Percentiles rank a stretch among this genome's conserved stretches.
These are phyloP conservation scores for Orthosia cruda DNA, from an alignment of 2,888 invertebrate species.

Conservation along the genomic window DNA sequence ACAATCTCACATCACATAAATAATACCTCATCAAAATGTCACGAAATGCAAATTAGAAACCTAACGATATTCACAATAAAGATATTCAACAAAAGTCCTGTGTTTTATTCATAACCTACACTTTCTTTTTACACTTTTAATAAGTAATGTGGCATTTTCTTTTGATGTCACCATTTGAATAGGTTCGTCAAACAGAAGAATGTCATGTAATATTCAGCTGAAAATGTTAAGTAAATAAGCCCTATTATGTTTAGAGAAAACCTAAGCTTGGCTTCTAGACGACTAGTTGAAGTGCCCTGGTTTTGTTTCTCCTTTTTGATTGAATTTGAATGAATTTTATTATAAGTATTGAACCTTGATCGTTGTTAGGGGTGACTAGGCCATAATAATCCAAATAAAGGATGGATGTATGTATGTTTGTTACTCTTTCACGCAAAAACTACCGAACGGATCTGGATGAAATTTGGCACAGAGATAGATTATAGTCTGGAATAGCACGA, in stretches of 20 bases:
- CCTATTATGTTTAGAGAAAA: slow-evolving; percentile 55
- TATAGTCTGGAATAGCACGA: too few relatives aligned
- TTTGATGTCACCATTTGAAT: slow-evolving; percentile 54
- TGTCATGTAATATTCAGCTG: slow-evolving; percentile 59
- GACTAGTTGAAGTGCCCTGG: slow-evolving; percentile 9
- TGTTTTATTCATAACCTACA: slow-evolving; percentile 59
- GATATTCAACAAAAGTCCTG: slow-evolving; percentile 10
- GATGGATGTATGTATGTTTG: too few relatives aligned
- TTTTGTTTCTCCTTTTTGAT: slow-evolving; percentile 1
- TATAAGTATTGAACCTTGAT: too few relatives aligned
- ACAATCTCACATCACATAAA: neutral
- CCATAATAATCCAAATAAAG: too few relatives aligned
- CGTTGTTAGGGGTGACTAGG: too few relatives aligned
- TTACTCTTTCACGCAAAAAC: too few relatives aligned
- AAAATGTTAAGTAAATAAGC: slow-evolving; percentile 50
- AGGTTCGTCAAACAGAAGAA: slow-evolving; percentile 42
- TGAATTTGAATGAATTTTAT: neutral
- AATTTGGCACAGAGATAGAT: too few relatives aligned
- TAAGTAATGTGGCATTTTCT: slow-evolving; percentile 38
- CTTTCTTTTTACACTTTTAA: slow-evolving; percentile 38
- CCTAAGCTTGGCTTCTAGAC: neutral
- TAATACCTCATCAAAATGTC: slow-evolving; percentile 15
- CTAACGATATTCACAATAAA: slow-evolving; percentile 53
- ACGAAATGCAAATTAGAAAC: slow-evolving; percentile 7
- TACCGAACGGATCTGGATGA: too few relatives aligned